Evolutionary conservation across 2,797 vertebrate genomes (phyloP).

Genomic region (Allenopithecus nigroviridis): DNA sequence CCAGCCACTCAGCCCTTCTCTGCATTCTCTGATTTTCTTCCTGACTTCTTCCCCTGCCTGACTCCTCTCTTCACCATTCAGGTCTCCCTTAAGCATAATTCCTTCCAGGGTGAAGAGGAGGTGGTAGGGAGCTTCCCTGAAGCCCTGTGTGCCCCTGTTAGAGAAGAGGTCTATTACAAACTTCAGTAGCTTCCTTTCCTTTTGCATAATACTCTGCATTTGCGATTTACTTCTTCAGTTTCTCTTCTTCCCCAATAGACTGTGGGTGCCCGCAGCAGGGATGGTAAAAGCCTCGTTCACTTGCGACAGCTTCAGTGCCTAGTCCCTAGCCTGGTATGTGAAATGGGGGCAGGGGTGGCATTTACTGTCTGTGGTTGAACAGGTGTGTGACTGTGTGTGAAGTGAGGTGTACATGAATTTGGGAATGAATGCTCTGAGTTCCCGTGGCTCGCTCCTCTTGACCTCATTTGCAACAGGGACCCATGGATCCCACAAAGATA

Average conservation of each 20-base stretch:
- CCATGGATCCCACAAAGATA: too few relatives aligned
- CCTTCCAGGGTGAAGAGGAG: background rate
- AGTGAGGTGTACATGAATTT: background rate
- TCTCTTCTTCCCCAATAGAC: background rate
- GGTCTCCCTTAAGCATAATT: background rate
- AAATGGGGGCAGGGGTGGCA: background rate
- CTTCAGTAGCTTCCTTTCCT: background rate
- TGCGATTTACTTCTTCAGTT: background rate
- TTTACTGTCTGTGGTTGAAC: background rate
- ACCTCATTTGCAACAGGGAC: background rate
- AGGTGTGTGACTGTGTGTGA: background rate
- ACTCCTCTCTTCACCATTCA: background rate
- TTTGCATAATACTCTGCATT: background rate
- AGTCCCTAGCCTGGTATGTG: background rate
- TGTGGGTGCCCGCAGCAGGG: background rate
- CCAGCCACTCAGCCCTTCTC: background rate
- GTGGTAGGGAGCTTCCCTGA: background rate
- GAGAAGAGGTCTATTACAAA: background rate
- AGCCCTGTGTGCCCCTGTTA: background rate
- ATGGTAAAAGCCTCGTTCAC: background rate
- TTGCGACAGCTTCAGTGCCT: background rate
- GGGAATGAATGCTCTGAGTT: background rate
- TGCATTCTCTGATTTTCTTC: background rate
- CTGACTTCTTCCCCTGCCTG: too few relatives aligned
- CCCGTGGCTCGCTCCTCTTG: fast-evolving